Conservation (phyloP, 2,888 invertebrate genomes). For the Calameuta filiformis region DNA sequence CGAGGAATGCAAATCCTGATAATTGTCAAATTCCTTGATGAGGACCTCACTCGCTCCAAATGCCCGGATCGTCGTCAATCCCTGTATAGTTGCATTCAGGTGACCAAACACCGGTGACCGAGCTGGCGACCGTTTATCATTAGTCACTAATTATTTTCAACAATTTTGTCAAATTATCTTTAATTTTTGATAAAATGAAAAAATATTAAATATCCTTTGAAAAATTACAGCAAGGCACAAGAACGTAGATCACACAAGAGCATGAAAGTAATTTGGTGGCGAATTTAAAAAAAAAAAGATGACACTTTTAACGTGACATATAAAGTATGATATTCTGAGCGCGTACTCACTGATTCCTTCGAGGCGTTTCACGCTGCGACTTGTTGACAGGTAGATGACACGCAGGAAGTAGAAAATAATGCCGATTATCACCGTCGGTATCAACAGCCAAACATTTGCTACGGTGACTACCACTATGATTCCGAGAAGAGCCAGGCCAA, state of each 20-base stretch:
- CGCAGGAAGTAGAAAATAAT: slow-evolving; percentile 81
- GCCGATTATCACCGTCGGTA: slow-evolving; percentile 78
- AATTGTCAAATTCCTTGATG: slow-evolving; percentile 81
- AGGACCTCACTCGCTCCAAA: slow-evolving; percentile 85
- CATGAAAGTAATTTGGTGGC: too few species aligned
- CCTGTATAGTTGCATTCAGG: slow-evolving; percentile 88
- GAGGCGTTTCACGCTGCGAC: slow-evolving; percentile 83
- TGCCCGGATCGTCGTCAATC: slow-evolving; percentile 91
- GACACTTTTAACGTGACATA: neutral
- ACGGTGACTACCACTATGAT: slow-evolving; percentile 82
- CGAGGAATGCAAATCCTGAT: slow-evolving; percentile 88
- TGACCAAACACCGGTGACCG: slow-evolving; percentile 97
- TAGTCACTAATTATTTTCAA: neutral
- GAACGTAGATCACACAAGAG: too few species aligned
- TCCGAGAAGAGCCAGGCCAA: slow-evolving; percentile 84
- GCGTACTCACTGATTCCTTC: slow-evolving; percentile 81
- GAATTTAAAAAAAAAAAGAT: slow-evolving; percentile 2
- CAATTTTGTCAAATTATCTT: neutral
- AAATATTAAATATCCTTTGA: neutral
- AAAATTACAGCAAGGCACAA: neutral
- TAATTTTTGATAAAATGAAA: neutral
- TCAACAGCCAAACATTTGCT: slow-evolving; percentile 79
- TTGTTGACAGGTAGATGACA: slow-evolving; percentile 81
- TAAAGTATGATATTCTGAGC: slow-evolving; percentile 3
- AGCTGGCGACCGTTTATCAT: slow-evolving; percentile 69